Conservation (phyloP, 2,797 vertebrate genomes). For the Paramormyrops hopkinsi region DNA sequence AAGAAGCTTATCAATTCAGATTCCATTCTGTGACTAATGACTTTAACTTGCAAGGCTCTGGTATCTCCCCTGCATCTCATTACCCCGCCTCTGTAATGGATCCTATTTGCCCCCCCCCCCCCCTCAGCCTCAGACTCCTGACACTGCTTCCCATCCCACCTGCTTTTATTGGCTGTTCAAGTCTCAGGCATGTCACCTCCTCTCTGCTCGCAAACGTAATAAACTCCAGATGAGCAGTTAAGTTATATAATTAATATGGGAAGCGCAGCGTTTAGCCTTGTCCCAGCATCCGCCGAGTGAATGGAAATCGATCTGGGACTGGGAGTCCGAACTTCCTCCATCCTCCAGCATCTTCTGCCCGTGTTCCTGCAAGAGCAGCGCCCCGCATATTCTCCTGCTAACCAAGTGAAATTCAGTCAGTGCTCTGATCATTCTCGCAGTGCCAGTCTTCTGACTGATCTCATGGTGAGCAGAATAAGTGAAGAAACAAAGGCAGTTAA, state of each 20-base stretch:
- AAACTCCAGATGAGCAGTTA: neutral
- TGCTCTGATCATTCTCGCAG: neutral
- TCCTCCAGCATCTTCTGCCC: neutral
- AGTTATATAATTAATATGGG: neutral
- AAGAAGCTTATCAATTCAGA: conserved; percentile 25
- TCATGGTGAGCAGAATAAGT: neutral
- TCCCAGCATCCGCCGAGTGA: neutral
- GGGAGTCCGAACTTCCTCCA: neutral
- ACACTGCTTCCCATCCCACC: neutral
- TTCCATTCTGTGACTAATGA: conserved; percentile 34
- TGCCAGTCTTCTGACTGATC: neutral
- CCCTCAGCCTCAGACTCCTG: neutral
- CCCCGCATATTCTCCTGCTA: neutral
- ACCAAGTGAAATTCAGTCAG: neutral
- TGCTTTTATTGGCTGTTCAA: neutral
- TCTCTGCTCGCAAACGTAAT: neutral
- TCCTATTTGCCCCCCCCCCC: neutral
- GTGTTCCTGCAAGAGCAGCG: neutral
- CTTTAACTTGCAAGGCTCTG: conserved; percentile 14
- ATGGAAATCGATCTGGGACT: neutral
- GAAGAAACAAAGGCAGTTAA: neutral
- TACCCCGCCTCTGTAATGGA: conserved; percentile 9
- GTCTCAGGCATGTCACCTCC: neutral
- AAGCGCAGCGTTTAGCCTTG: neutral
- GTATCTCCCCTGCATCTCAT: conserved; percentile 25